Evolutionary conservation across 2,113 vertebrate species (phyloP), one percentile per base, ranked within the genome.

Genomic region (Mormyrus iriodes): DNA sequence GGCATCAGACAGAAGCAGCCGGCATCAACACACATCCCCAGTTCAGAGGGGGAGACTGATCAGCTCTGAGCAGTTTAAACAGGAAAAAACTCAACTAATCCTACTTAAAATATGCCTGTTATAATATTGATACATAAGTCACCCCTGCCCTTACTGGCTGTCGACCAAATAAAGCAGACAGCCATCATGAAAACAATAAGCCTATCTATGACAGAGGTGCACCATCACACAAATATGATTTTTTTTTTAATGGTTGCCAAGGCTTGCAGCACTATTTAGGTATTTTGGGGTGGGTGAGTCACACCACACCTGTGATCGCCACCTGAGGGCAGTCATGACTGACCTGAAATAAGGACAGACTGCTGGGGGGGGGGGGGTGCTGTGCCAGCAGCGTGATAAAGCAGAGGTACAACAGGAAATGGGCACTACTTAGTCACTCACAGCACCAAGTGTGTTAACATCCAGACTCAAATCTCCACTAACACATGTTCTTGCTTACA

Each of bases 201-300:
- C 51, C 17, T 52, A 55, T 48, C 17, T 52, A 55, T 55, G 51
- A 31, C 51, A 86, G 10, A 7, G 69, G 15, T 79, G 46, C 44
- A 89, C 15, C 17, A 65, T 89, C 89, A 61, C 51, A 73, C 89
- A 90, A 90, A 88, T 12, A 46, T 12, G 55, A 69, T 42, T 51
- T 24, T 39, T 83, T 35, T 17, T 19, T 58, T 52, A 39, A 15
- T 52, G 35, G 65, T 35, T 49, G 76, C 42, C 31, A 39, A 82
- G 3, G 73, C 48, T 44, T 39, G 82, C 21, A 44, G 87, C 49
- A 49, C 15, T 85, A 58, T 24, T 48, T 76, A 90, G 35, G 51
- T 52, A 35, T 69, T 61, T 76, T 42, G n/a, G 8, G 86, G 17
- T 44, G 82, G 49, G 88, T 86, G 88, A 76, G 9, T 86, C 61